Percentiles rank a stretch among this genome's conserved stretches.
phyloP scores from a whole-genome alignment of 2,797 vertebrate species.

The Rhinogobio ventralis region DNA sequence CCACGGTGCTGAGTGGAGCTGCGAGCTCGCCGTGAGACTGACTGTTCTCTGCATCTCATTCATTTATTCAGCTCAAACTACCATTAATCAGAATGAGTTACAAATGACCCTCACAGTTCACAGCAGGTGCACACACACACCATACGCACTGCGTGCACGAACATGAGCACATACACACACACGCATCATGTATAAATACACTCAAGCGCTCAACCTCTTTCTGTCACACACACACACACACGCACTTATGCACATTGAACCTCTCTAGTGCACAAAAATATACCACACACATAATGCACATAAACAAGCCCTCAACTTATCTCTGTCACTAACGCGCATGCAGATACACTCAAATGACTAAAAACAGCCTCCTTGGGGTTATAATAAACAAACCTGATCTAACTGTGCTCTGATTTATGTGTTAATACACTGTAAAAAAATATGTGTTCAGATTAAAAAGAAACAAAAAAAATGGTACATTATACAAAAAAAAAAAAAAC shows the following conservation, averaged over 20 bases:
- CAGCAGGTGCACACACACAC: conserved; percentile 59
- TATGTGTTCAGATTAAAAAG: not conserved
- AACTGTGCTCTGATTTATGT: conserved; percentile 17
- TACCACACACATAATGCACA: conserved; percentile 41
- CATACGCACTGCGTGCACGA: conserved; percentile 64
- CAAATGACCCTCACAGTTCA: conserved; percentile 71
- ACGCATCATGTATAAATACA: conserved; percentile 53
- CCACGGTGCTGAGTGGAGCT: conserved; percentile 59
- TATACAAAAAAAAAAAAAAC: not conserved
- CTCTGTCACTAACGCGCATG: conserved; percentile 25
- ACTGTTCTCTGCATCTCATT: conserved; percentile 76
- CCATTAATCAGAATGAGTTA: conserved; percentile 85
- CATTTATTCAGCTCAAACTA: conserved; percentile 82
- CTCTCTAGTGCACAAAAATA: conserved; percentile 4
- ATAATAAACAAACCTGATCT: conserved; percentile 34
- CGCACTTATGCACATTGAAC: not conserved
- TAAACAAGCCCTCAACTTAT: conserved; percentile 44
- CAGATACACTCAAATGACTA: conserved; percentile 26
- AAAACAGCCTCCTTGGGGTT: conserved; percentile 13
- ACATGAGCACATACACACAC: conserved; percentile 58
- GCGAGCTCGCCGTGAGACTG: conserved; percentile 75
- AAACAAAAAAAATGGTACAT: not conserved
- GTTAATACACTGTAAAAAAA: conserved; percentile 23
- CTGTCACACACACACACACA: conserved; percentile 33
- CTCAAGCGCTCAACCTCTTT: conserved; percentile 45